Evolutionary conservation across 2,113 vertebrate species (phyloP), one percentile per base, ranked within the genome.

Genomic region (Prionailurus bengalensis): DNA sequence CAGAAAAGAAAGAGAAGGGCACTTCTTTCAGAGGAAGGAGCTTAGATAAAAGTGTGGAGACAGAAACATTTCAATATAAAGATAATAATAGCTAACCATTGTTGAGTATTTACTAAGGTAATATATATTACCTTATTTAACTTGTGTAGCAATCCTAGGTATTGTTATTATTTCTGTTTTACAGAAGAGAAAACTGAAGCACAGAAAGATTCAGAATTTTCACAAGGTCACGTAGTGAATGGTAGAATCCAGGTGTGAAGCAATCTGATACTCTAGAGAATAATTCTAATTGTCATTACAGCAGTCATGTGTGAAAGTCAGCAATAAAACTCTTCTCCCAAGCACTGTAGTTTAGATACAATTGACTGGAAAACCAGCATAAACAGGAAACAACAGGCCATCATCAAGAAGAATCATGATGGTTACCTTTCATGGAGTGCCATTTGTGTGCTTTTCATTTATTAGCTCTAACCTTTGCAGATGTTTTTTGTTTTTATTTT

Each of bases 61-160:
- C 5, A 68, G 63, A 61, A 51, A 97, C 33, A 68, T 65, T 58
- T 96, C 74, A 94, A 29, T 12, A 39, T 63, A 48, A 94, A 94
- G 19, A 83, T 73, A 92, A 42, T 19, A 84, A 82, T 4, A 63
- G 31, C 27, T 79, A 78, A 63, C 4, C 23, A 89, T 76, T 79
- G 13, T 31, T 33, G n/a, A 94, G 61, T 39, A 89, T 42, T 87
- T 89, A 87, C 53, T 79, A 78, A 90, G n/a, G 31, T n/a, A 66
- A 86, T 68, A 33, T 55, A 3, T 58, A 33, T 91, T 63, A 55
- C 81, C 21, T 81, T 53, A 73, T 63, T 94, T 89, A 80, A 74
- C 82, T 65, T 25, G 53, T 39, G n/a, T n/a, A 74, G 53, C 5
- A 74, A 86, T n/a, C 19, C 14, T 94, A 45, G 12, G 2, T 74